Evolutionary conservation across 2,888 invertebrate species (phyloP), one percentile per base, ranked within the genome.

Genomic region (Chesias legatella): DNA sequence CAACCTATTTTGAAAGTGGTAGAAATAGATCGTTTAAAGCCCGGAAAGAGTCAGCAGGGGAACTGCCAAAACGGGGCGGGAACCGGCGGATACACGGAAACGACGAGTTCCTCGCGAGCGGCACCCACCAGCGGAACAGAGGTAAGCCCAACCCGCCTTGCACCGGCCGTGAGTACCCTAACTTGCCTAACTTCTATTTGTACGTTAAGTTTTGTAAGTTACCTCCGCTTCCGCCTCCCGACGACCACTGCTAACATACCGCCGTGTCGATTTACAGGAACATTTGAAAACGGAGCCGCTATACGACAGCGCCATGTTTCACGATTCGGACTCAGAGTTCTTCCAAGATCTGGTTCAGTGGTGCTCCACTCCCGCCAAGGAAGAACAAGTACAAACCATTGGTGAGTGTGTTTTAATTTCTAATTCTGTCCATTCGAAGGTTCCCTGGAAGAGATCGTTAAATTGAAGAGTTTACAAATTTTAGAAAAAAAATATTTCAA

Each of bases 291-390:
- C 74, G 78, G 88, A 88, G 69, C 78, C 78, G 47, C 61, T 66
- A 62, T 70, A 67, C 77, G 80, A 77, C 72, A 73, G 66, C 73
- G 72, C 72, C 70, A 88, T 88, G 88, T 77, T 74, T 65, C 77
- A 78, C 76, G 80, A 79, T 53, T 66, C 83, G 83, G 82, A 90
- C 84, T 90, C 84, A 90, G 93, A 93, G 81, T 90, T 91, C 84
- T 93, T 92, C 88, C 91, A 92, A 89, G 92, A 93, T 84, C 89
- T 93, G 79, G 90, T 85, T 68, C 80, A 79, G 60, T 92, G 89
- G 90, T 91, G 90, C 79, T 86, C 77, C 70, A 79, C 73, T 71
- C 86, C 78, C 78, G 82, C 75, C 72, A 88, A 77, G 84, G 83
- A 76, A 75, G 83, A 78, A 78, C 76, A 63, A 74, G 73, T 67